These are phyloP conservation scores for Pelodiscus sinensis DNA, from an alignment of 2,113 vertebrate genomes.

Conservation along the genomic window DNA sequence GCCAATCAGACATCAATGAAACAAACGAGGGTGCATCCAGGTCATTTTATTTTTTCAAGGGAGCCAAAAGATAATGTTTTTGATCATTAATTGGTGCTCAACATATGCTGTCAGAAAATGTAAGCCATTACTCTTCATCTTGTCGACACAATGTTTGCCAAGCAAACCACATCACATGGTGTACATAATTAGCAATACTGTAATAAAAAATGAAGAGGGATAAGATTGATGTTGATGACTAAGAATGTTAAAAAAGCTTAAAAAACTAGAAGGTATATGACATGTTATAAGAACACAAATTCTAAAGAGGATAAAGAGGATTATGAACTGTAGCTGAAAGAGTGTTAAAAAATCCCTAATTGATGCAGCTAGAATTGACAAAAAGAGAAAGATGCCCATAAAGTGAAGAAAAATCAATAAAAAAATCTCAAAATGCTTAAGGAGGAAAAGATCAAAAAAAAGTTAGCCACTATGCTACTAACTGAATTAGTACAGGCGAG, in stretches of 20 bases:
- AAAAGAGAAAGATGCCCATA: constrained; percentile 11
- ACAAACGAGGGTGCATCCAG: not conserved
- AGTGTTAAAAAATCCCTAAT: not conserved
- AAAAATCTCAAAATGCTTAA: constrained; percentile 27
- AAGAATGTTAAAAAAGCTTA: constrained; percentile 39
- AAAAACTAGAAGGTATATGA: constrained; percentile 41
- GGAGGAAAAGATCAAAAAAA: constrained; percentile 6
- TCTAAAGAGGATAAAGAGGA: constrained; percentile 57
- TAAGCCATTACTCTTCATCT: not conserved
- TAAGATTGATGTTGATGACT: constrained; percentile 37
- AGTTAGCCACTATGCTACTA: constrained; percentile 10
- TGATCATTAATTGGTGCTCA: not conserved
- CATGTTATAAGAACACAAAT: constrained; percentile 41
- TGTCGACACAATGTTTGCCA: not conserved
- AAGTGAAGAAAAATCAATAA: constrained; percentile 28
- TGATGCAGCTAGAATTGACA: constrained; percentile 12
- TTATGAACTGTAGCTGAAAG: constrained; percentile 36
- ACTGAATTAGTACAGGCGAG: not conserved
- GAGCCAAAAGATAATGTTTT: not conserved
- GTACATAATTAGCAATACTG: not conserved
- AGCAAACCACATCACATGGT: not conserved
- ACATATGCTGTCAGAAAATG: not conserved
- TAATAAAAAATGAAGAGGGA: constrained; percentile 3
- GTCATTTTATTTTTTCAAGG: not conserved
- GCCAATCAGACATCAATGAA: not conserved